Evolutionary conservation across 2,888 invertebrate genomes (phyloP).

Genomic region (Lobophora halterata): DNA sequence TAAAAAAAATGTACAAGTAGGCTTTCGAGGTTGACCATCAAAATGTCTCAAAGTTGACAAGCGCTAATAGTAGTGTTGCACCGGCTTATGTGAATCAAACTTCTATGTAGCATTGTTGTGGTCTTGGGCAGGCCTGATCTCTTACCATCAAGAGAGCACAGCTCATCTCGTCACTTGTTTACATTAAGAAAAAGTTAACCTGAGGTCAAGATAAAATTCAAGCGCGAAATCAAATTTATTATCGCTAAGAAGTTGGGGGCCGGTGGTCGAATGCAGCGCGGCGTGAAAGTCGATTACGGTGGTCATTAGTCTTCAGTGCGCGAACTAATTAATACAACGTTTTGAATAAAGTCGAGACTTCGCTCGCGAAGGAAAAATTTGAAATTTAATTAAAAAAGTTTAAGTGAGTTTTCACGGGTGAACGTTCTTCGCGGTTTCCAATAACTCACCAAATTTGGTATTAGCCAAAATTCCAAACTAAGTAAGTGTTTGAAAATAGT

Average conservation of each 20-base stretch:
- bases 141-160: too few species aligned
- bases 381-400: conserved; percentile 81
- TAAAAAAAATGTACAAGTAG: too few species aligned
- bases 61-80: too few species aligned
- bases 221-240: conserved; percentile 29
- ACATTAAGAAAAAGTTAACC: too few species aligned
- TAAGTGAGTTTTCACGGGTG: conserved; percentile 77
- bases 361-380: conserved; percentile 61
- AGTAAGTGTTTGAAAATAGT: conserved; percentile 26
- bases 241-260: conserved; percentile 29
- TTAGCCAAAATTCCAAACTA: conserved; percentile 47
- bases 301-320: conserved; percentile 64
- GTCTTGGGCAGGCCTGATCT: too few species aligned
- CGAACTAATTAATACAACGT: conserved; percentile 74
- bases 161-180: too few species aligned
- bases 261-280: conserved; percentile 37
- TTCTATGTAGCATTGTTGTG: too few species aligned
- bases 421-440: conserved; percentile 61
- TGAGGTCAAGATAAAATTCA: background rate
- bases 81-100: too few species aligned
- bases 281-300: conserved; percentile 62
- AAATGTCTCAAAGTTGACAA: too few species aligned
- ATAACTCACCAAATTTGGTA: conserved; percentile 70
- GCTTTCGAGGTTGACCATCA: too few species aligned
- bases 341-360: conserved; percentile 71